Base-by-base conservation (phyloP, 2,797 vertebrate species). In the Poecile montanus region DNA sequence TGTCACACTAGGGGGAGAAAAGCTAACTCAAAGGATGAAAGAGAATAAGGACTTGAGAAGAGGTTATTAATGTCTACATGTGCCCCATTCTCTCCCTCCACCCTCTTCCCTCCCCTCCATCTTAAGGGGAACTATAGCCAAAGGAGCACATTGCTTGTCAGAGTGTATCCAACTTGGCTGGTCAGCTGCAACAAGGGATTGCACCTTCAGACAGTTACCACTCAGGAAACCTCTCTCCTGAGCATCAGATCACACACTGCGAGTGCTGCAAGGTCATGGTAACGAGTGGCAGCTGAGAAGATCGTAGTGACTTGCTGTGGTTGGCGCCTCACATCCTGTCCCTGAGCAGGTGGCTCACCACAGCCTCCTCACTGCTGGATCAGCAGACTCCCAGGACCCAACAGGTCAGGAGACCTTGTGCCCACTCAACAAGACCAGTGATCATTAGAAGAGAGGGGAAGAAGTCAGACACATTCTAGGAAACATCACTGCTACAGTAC, bases 91-190 rank as follows among this genome's bases (percentile, higher is more conserved):
- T 60, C n/a, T 30, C 7, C 9, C 48, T 70, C 53, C 14, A 72
- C 7, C 9, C 10, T 29, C 26, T 13, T 12, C 9, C 2, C 4
- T 13, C 13, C 3, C 2, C 8, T 3, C 19, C 4, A 5, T 61
- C 51, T 53, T 20, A 70, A 61, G 19, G 26, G n/a, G 20, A 30
- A 48, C 1, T 2, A 61, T 7, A 79, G 47, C 48, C 30, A 8
- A 89, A 85, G 47, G 7, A 85, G 27, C 36, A 40, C 5, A 5
- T 14, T 56, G 50, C 16, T 76, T 7, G 0, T n/a, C 26, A 32
- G 10, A 67, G 16, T 0, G 0, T 15, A 66, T 15, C 23, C 53
- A 85, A 3, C 34, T n/a, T 30, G 54, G 42, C 8, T 36, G 53
- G 8, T 30, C 38, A 45, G 36, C 27, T 13, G 20, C 6, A 11